Percentiles rank a stretch among this genome's conserved stretches.
phyloP scores from a whole-genome alignment of 53 echinoderm and acorn worm genomes.

The Hippasteria phrygiana region DNA sequence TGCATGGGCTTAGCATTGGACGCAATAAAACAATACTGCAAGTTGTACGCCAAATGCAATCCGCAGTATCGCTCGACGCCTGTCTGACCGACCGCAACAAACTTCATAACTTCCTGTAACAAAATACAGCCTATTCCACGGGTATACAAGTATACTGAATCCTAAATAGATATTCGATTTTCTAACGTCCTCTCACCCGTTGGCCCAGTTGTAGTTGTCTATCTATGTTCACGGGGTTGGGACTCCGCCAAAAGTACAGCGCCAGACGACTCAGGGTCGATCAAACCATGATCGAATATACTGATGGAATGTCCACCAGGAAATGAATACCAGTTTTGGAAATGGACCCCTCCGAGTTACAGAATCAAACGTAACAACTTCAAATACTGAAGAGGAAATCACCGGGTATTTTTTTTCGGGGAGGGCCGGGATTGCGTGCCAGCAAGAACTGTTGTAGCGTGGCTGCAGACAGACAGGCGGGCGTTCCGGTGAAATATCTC shows the following conservation, averaged over 20 bases:
- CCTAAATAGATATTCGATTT: conserved; percentile 33
- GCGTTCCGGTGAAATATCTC: conserved; percentile 54
- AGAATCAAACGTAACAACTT: conserved; percentile 57
- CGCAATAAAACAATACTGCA: conserved; percentile 38
- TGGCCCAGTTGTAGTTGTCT: not conserved
- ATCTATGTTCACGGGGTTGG: not conserved
- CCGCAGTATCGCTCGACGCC: conserved; percentile 13
- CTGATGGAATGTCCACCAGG: conserved; percentile 33
- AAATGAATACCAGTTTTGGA: conserved; percentile 56
- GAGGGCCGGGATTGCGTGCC: conserved; percentile 33
- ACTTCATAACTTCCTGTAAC: conserved; percentile 61
- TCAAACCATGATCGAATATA: conserved; percentile 2
- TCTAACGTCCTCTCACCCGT: not conserved
- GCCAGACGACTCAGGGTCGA: conserved; percentile 39
- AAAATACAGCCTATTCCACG: not conserved
- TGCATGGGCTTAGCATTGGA: not conserved
- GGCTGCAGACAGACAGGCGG: conserved; percentile 65
- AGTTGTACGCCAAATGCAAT: not conserved
- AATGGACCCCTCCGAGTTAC: conserved; percentile 49
- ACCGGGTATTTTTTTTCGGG: conserved; percentile 6
- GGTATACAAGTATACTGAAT: no score
- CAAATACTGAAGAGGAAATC: conserved; percentile 26
- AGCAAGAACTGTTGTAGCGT: conserved; percentile 35
- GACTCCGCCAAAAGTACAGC: conserved; percentile 32
- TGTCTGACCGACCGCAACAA: conserved; percentile 40